Evolutionary conservation across 2,888 invertebrate species (phyloP), one percentile per base, ranked within the genome.

Genomic region (Dichetophora obliterata): DNA sequence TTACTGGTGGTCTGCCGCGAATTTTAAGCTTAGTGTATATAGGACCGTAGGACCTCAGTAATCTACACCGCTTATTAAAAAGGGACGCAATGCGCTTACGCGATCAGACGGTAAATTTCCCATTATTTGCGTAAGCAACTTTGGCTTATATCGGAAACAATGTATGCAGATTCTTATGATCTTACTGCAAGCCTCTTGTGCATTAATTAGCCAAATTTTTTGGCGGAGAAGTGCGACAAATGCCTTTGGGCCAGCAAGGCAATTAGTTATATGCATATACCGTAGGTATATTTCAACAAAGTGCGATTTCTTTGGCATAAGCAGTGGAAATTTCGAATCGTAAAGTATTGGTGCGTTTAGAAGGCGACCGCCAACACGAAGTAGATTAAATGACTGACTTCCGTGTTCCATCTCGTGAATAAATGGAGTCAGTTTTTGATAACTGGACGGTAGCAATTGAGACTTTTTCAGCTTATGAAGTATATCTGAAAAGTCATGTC

Each of bases 1-100:
- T 77, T 8, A 69, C 75, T 5, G 77, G 80, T 0, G 31, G 52
- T 54, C 75, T 70, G 9, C 78, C 77, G 31, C 76, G 52, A 54
- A 77, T 77, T 22, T 43, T 75, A 0, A 77, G 52, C n/a, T n/a
- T n/a, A n/a, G n/a, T n/a, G n/a, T n/a, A n/a, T n/a, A n/a, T 0
- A 9, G 1, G 0, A 3, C 37, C 37, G 8, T 8, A 37, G 19
- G 68, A 69, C 54, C 72, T 71, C n/a, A n/a, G 14, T n/a, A n/a
- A n/a, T n/a, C n/a, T n/a, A 75, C 73, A 16, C 73, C 69, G 19
- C 43, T 27, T 14, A 78, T 31, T n/a, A 14, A 37, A 37, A 37
- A 37, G 6, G 37, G 37, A 8, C 37, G 37, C 6, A 37, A 3
- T 24, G 37, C 54, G 8, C 37, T n/a, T 19, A 77, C n/a, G n/a